Percentiles rank a stretch among this genome's conserved stretches.
Conservation (phyloP, 2,888 invertebrate species). For the Cremastinae sp. region DNA sequence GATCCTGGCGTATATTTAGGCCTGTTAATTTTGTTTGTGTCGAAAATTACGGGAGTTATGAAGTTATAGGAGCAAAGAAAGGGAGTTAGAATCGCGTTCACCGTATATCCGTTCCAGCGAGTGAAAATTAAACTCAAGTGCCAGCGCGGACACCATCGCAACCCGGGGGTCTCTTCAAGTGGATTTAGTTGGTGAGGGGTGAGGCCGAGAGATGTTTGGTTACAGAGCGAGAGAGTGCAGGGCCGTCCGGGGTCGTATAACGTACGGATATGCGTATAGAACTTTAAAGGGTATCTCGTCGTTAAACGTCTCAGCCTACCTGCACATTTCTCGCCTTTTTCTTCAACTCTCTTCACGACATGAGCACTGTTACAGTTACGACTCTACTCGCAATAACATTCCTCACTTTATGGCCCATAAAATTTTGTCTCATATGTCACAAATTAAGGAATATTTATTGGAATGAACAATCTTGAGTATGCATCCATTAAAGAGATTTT, state of each 20-base stretch:
- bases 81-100: conserved; percentile 21
- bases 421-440: no score
- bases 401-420: background rate
- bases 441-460: no score
- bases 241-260: conserved; percentile 40
- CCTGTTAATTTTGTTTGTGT: conserved; percentile 30
- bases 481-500: background rate
- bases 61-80: conserved; percentile 28
- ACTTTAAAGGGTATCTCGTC: conserved; percentile 32
- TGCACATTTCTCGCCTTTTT: conserved; percentile 3
- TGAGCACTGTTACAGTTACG: conserved; percentile 30
- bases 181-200: conserved; percentile 59
- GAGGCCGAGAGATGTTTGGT: conserved; percentile 33
- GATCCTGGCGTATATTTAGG: conserved; percentile 11
- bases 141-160: conserved; percentile 33
- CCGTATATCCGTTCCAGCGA: conserved; percentile 23
- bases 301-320: conserved; percentile 34
- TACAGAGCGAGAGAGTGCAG: conserved; percentile 28
- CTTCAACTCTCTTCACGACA: conserved; percentile 15
- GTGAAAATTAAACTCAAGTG: conserved; percentile 59
- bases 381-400: conserved; percentile 19
- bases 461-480: no score
- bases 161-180: conserved; percentile 44
- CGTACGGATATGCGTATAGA: conserved; percentile 29
- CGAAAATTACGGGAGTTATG: conserved; percentile 24